Evolutionary conservation across 2,888 invertebrate species (phyloP).

Genomic region (Flabesymbios commensalis): DNA sequence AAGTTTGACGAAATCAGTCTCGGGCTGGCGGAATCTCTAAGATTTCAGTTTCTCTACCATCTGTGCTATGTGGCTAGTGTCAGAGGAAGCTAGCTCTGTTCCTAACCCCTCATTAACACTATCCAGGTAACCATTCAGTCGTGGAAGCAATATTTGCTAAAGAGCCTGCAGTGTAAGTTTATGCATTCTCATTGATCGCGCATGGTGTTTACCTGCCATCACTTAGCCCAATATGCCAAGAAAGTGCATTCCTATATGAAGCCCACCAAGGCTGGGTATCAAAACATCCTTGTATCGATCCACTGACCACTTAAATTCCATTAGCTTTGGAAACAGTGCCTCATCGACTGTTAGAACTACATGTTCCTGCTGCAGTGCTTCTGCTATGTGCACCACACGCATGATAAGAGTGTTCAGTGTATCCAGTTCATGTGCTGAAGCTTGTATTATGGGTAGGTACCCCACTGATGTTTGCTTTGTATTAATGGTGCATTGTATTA

Average conservation of each 20-base stretch:
- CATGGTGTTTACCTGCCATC: slow-evolving; percentile 14
- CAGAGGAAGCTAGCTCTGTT: background rate
- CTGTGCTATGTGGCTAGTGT: background rate
- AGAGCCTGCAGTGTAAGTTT: slow-evolving; percentile 14
- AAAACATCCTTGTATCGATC: slow-evolving; percentile 4
- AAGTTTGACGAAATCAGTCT: background rate
- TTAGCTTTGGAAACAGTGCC: slow-evolving; percentile 6
- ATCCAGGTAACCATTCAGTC: background rate
- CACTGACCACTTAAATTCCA: slow-evolving; percentile 13
- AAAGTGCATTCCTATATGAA: slow-evolving; percentile 22
- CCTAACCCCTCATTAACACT: background rate
- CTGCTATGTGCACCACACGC: background rate
- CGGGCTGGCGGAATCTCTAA: background rate
- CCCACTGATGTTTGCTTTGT: background rate
- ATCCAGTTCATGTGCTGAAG: background rate
- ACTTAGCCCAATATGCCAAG: slow-evolving; percentile 13
- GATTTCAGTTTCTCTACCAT: slow-evolving; percentile 1
- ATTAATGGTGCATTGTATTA: background rate
- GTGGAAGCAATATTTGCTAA: slow-evolving; percentile 13
- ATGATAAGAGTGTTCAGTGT: background rate
- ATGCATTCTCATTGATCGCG: slow-evolving; percentile 14
- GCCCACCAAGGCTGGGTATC: slow-evolving; percentile 10
- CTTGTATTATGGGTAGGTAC: slow-evolving; percentile 5
- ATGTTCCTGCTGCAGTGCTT: background rate
- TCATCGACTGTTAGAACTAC: slow-evolving; percentile 9